phyloP scores from a whole-genome alignment of 2,797 vertebrate genomes.

The Gallinago stenura region DNA sequence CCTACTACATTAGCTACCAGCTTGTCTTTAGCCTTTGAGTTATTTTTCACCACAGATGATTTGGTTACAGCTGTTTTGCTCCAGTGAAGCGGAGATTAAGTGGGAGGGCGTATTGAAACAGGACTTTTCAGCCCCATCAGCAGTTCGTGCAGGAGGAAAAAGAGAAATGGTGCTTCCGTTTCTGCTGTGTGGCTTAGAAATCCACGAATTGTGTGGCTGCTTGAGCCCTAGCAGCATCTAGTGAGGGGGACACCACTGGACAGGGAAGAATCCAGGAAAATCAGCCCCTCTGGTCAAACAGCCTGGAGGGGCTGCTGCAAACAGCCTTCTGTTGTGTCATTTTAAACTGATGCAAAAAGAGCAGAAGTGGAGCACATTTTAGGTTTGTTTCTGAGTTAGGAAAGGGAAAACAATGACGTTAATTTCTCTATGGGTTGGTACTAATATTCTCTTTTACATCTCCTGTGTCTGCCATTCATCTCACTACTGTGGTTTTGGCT shows the following conservation, averaged over 20 bases:
- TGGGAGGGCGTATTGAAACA: neutral
- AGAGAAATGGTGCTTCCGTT: constrained; percentile 20
- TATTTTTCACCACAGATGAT: constrained; percentile 37
- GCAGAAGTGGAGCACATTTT: neutral
- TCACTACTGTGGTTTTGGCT: neutral
- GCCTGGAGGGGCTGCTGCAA: neutral
- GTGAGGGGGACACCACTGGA: neutral
- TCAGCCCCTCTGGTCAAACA: neutral
- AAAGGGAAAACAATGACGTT: neutral
- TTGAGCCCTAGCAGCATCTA: neutral
- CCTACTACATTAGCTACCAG: neutral
- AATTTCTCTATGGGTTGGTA: neutral
- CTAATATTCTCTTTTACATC: neutral
- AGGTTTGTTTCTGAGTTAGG: neutral
- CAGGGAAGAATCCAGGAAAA: neutral
- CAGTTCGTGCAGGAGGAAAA: neutral
- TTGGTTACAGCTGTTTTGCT: constrained; percentile 41
- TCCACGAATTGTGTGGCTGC: neutral
- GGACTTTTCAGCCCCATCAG: neutral
- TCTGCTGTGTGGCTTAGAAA: neutral
- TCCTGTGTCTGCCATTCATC: neutral
- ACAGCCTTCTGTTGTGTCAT: neutral
- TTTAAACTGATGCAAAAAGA: neutral
- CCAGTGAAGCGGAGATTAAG: constrained; percentile 13
- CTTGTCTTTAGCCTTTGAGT: neutral